Conservation (phyloP, 2,797 vertebrate genomes). For the Numenius phaeopus region DNA sequence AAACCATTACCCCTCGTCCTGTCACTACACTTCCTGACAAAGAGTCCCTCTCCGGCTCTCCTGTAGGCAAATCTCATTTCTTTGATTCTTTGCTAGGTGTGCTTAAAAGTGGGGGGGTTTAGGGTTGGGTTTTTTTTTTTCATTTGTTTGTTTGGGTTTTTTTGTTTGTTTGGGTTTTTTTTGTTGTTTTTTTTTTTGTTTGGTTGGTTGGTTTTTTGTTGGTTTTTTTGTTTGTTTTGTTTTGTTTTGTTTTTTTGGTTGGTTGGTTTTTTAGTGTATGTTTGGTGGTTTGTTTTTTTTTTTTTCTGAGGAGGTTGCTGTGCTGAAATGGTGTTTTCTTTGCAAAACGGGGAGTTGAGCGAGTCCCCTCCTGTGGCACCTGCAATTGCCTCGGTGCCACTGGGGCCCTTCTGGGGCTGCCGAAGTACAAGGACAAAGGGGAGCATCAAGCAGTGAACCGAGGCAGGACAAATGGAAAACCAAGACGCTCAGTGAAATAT, state of each 20-base stretch:
- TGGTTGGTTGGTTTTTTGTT: too few species aligned
- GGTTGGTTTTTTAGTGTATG: too few species aligned
- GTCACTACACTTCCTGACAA: too few species aligned
- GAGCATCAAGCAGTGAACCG: not conserved
- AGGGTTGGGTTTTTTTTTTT: too few species aligned
- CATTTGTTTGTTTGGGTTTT: too few species aligned
- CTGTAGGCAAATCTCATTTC: not conserved
- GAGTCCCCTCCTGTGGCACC: fast-evolving
- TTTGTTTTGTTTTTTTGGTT: too few species aligned
- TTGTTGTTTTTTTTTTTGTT: too few species aligned
- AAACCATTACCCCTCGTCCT: too few species aligned
- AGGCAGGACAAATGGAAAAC: slow-evolving; percentile 21
- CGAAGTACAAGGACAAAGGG: not conserved
- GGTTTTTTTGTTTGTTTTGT: too few species aligned
- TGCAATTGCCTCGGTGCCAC: not conserved
- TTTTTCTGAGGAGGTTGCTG: not conserved
- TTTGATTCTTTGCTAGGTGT: not conserved
- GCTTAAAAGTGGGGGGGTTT: not conserved
- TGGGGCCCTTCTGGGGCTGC: not conserved
- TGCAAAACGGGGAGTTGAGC: not conserved
- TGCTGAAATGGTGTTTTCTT: not conserved
- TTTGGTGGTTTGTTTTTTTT: not conserved
- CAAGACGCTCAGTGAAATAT: slow-evolving; percentile 26
- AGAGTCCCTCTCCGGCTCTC: too few species aligned
- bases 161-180: too few species aligned